phyloP scores from a whole-genome alignment of 37 sponge, comb jelly and placozoan genomes.

The Cladorhizidae sp. region DNA sequence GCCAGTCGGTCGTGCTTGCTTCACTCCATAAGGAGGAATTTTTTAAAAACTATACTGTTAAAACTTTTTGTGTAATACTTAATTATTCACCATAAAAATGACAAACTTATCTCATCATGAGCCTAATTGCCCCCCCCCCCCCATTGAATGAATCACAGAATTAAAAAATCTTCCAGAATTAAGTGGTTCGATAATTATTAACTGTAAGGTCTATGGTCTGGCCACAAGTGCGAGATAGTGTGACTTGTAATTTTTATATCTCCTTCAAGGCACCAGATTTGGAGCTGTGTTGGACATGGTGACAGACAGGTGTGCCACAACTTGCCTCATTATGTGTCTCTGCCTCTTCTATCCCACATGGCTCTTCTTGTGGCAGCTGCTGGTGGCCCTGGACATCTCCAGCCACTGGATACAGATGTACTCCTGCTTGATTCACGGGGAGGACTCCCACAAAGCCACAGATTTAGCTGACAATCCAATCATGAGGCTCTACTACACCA shows the following conservation, averaged over 20 bases:
- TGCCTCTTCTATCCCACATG: slow-evolving; percentile 61
- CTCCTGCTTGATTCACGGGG: slow-evolving; percentile 43
- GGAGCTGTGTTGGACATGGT: slow-evolving; percentile 96
- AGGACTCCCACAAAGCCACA: slow-evolving; percentile 47
- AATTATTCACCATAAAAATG: background rate
- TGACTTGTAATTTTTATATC: background rate
- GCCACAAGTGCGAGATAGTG: background rate
- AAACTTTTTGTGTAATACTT: too few species aligned
- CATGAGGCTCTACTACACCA: slow-evolving; percentile 64
- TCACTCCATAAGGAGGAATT: too few species aligned
- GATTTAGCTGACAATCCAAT: slow-evolving; percentile 53
- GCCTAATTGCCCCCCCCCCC: too few species aligned
- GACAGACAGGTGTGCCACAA: slow-evolving; percentile 85
- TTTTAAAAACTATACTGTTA: too few species aligned
- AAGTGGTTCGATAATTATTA: background rate
- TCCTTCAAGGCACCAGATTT: slow-evolving; percentile 64
- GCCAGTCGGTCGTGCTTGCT: too few species aligned
- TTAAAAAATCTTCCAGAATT: background rate
- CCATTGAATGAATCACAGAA: background rate
- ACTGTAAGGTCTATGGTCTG: background rate
- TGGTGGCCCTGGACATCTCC: slow-evolving; percentile 75
- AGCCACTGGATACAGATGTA: slow-evolving; percentile 87
- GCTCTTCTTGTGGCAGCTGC: slow-evolving; percentile 56
- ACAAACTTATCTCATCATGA: too few species aligned
- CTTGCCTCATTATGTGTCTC: slow-evolving; percentile 72